Conservation (phyloP, 2,888 invertebrate genomes). For the Eristalinus sepulchralis region DNA sequence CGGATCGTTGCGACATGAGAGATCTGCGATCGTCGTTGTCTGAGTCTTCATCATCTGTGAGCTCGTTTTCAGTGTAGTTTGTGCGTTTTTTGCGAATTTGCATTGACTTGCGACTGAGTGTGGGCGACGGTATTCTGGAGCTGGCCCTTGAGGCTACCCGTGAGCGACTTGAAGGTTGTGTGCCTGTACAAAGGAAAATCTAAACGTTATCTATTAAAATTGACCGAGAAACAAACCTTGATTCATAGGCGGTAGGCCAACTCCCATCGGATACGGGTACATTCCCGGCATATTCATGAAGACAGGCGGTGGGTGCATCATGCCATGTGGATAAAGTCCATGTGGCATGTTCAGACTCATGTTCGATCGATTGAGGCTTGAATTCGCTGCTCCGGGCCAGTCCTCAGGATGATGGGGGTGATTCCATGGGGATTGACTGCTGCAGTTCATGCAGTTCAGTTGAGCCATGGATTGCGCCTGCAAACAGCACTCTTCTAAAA, state of each 20-base stretch:
- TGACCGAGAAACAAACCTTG: slow-evolving; percentile 75
- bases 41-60: slow-evolving; percentile 85
- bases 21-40: slow-evolving; percentile 82
- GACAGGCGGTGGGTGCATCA: slow-evolving; percentile 81
- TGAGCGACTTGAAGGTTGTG: slow-evolving; percentile 78
- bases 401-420: slow-evolving; percentile 74
- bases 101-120: slow-evolving; percentile 87
- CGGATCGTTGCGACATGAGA: slow-evolving; percentile 79
- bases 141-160: slow-evolving; percentile 84
- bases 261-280: slow-evolving; percentile 78
- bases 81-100: slow-evolving; percentile 82
- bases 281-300: slow-evolving; percentile 79
- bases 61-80: slow-evolving; percentile 81
- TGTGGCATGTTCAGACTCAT: slow-evolving; percentile 82
- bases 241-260: slow-evolving; percentile 81
- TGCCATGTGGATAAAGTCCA: slow-evolving; percentile 79
- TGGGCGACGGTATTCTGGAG: slow-evolving; percentile 86
- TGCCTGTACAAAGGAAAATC: slow-evolving; percentile 53
- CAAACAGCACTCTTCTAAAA: neutral
- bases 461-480: slow-evolving; percentile 88
- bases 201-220: neutral
- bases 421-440: slow-evolving; percentile 79
- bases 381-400: slow-evolving; percentile 76
- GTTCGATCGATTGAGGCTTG: slow-evolving; percentile 82
- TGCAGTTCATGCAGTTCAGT: slow-evolving; percentile 84